These are phyloP conservation scores for Coelogynopora nodosa DNA, from an alignment of 2,888 invertebrate genomes.

Conservation along the genomic window DNA sequence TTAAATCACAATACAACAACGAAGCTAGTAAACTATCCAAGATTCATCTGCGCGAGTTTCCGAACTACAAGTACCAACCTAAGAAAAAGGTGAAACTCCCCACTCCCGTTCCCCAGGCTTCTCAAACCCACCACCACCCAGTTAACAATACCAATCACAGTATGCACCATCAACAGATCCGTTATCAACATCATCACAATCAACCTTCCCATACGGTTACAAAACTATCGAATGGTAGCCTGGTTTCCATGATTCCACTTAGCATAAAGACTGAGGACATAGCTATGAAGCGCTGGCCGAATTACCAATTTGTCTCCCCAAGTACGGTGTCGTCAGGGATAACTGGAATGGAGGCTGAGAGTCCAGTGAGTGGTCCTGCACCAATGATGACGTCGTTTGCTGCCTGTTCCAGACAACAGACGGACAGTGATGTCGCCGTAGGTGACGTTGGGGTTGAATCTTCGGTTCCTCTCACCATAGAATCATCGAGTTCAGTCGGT, in stretches of 20 bases:
- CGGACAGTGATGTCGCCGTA: neutral
- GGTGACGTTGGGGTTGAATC: neutral
- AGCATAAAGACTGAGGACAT: neutral
- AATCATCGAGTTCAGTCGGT: neutral
- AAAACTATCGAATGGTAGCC: neutral
- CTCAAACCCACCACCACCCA: neutral
- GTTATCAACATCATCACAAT: neutral
- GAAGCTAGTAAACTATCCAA: constrained; percentile 38
- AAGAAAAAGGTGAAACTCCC: constrained; percentile 29
- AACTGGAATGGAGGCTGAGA: neutral
- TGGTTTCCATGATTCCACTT: constrained; percentile 7
- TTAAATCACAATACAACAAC: constrained; percentile 42
- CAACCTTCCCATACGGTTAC: neutral
- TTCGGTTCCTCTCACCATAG: neutral
- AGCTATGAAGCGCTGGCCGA: neutral
- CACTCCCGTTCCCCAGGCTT: neutral
- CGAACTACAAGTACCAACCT: constrained; percentile 45
- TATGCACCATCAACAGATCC: neutral
- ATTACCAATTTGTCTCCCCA: neutral
- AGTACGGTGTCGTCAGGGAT: neutral
- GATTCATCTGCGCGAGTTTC: constrained; percentile 41
- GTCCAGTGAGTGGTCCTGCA: neutral
- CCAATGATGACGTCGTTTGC: constrained; percentile 18
- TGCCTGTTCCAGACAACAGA: neutral
- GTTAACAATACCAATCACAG: neutral